phyloP scores from a whole-genome alignment of 1,140 invertebrate species.

The Heterodera carotae region DNA sequence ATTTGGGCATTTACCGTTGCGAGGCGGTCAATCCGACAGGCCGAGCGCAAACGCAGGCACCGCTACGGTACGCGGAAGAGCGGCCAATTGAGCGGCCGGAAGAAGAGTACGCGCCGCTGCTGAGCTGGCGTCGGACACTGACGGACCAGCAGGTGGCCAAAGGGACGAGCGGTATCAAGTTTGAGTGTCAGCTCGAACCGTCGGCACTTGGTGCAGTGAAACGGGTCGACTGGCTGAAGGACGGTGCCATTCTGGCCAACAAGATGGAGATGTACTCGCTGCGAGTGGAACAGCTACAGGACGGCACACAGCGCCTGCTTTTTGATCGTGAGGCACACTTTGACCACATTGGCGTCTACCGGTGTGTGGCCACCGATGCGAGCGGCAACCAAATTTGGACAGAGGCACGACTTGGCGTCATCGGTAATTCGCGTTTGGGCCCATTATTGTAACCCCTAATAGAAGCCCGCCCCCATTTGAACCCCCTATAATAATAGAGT shows the following conservation, averaged over 20 bases:
- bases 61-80: conserved; percentile 49
- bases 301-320: conserved; percentile 56
- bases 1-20: conserved; percentile 50
- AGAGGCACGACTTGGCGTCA: conserved; percentile 43
- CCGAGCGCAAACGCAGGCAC: conserved; percentile 39
- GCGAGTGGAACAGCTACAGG: conserved; percentile 70
- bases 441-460: too few species aligned
- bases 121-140: conserved; percentile 38
- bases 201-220: not conserved
- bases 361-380: conserved; percentile 50
- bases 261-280: conserved; percentile 22
- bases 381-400: conserved; percentile 46
- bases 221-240: conserved; percentile 40
- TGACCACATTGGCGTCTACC: conserved; percentile 56
- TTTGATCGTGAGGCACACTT: conserved; percentile 47
- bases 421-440: too few species aligned
- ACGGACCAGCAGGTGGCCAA: conserved; percentile 33
- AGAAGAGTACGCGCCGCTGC: conserved; percentile 40
- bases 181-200: conserved; percentile 52
- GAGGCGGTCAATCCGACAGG: conserved; percentile 46
- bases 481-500: too few species aligned
- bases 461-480: too few species aligned
- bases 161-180: conserved; percentile 34
- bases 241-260: conserved; percentile 33
- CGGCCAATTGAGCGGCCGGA: conserved; percentile 17